Evolutionary conservation across 2,113 vertebrate species (phyloP).

Genomic region (Chinchilla lanigera): DNA sequence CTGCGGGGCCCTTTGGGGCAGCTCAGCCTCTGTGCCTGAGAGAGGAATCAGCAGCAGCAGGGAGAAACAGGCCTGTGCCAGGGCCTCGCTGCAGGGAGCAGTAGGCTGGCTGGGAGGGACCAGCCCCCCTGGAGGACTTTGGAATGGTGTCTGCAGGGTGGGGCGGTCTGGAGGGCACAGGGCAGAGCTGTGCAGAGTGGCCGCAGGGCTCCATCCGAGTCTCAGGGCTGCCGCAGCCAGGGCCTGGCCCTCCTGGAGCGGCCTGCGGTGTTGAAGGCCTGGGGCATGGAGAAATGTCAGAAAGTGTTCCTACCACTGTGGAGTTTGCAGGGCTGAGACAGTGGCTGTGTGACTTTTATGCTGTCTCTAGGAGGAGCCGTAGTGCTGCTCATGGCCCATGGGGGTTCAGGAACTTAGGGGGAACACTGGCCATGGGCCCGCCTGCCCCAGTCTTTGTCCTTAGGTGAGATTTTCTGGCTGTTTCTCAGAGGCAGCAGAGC

Average conservation of each 20-base stretch:
- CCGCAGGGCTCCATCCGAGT: not conserved
- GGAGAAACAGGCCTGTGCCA: not conserved
- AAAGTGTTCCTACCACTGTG: not conserved
- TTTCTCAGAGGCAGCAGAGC: not conserved
- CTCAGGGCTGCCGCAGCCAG: not conserved
- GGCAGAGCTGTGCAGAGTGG: not conserved
- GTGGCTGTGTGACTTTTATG: not conserved
- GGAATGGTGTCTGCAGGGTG: not conserved
- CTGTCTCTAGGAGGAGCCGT: not conserved
- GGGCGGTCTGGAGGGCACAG: not conserved
- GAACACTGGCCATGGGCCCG: not conserved
- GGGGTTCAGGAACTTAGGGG: not conserved
- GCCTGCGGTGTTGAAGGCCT: not conserved
- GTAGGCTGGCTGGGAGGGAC: not conserved
- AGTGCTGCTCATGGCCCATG: not conserved
- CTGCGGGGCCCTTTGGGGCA: not conserved
- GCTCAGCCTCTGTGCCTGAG: not conserved
- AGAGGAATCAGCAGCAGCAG: not conserved
- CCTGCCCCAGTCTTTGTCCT: not conserved
- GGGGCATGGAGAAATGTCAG: not conserved
- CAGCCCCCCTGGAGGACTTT: not conserved
- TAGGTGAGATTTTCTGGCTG: not conserved
- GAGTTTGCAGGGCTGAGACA: not conserved
- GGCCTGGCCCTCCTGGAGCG: not conserved
- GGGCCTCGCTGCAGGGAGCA: not conserved